Base-by-base conservation (phyloP, 2,888 invertebrate species). In the Drosophila austrosaltans region DNA sequence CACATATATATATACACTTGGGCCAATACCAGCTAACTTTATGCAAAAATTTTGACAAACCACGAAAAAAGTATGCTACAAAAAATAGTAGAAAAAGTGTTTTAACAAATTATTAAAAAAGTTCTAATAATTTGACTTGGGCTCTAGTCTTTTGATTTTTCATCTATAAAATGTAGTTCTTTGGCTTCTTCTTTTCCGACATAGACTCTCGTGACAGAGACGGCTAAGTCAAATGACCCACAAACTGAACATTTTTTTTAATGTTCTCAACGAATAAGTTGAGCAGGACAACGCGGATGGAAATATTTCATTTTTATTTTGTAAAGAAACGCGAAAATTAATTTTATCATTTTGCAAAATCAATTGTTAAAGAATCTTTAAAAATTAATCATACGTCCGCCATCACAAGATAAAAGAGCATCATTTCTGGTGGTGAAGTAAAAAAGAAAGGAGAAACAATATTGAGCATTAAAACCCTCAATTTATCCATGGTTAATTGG, bases 401-500 rank as follows among this genome's bases (percentile, higher is more conserved):
- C 10, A 48, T 2, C 10, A 48, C 22, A 48, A 12, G 22, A 48
- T 48, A 25, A 48, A 48, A 48, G 12, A 25, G 10, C 22, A 22
- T 48, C 48, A 48, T 48, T 48, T 48, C 48, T 48, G 48, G 22
- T 48, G 48, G 48, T 48, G 4, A 22, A 12, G 25, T 25, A 25
- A 48, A 48, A 48, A 20, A 25, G 3, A 48, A 12, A 10, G 25
- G 12, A 48, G 22, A 57, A 57, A 57, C 20, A 32, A 56, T 30
- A 32, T 56, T 12, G 16, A 30, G 16, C 10, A 40, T 58, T 58
- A 20, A 59, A 59, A 7, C n/a, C n/a, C 39, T 28, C 25, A 42
- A 42, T 87, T 59, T 12, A 25, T 39, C 59, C 39, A 59, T 28
- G 39, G 59, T 66, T 67, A 89, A 89, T 87, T 90, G 90, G 86